A percentile compares a stretch with the other conserved stretches of the same genome.
Evolutionary conservation across 2,888 invertebrate species (phyloP).

Genomic region (Tiliacea citrago): DNA sequence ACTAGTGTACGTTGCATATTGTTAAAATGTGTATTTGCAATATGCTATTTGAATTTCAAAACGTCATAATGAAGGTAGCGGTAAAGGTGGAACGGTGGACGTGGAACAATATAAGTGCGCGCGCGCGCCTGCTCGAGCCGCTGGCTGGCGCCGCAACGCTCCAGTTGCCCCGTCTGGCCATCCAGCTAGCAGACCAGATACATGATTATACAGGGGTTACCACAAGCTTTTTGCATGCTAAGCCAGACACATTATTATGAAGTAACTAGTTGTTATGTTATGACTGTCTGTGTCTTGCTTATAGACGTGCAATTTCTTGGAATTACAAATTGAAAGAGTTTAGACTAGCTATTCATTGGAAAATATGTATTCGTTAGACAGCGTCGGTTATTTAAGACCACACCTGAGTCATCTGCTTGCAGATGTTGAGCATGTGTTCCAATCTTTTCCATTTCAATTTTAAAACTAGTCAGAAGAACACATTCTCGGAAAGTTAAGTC

Average conservation of each 20-base stretch:
- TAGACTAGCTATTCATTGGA: slow-evolving; percentile 29
- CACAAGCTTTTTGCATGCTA: slow-evolving; percentile 60
- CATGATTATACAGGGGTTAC: slow-evolving; percentile 61
- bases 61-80: slow-evolving; percentile 73
- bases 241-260: slow-evolving; percentile 56
- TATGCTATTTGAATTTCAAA: slow-evolving; percentile 84
- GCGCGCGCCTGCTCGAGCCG: slow-evolving; percentile 69
- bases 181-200: slow-evolving; percentile 71
- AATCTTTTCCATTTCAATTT: slow-evolving; percentile 53
- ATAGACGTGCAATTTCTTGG: slow-evolving; percentile 43
- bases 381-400: slow-evolving; percentile 43
- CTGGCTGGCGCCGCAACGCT: slow-evolving; percentile 86
- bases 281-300: slow-evolving; percentile 53
- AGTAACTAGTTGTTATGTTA: slow-evolving; percentile 49
- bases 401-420: slow-evolving; percentile 47
- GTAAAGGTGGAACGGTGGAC: slow-evolving; percentile 73
- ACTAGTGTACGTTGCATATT: slow-evolving; percentile 68
- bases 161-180: slow-evolving; percentile 79
- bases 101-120: slow-evolving; percentile 77
- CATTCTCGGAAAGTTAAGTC: slow-evolving; percentile 49
- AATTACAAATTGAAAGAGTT: slow-evolving; percentile 36
- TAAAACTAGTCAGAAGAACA: slow-evolving; percentile 36
- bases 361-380: slow-evolving; percentile 36
- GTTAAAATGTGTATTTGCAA: slow-evolving; percentile 73
- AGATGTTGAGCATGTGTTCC: slow-evolving; percentile 46